Conservation (phyloP, 2,888 invertebrate species). For the Trypoxylon attenuatum region DNA sequence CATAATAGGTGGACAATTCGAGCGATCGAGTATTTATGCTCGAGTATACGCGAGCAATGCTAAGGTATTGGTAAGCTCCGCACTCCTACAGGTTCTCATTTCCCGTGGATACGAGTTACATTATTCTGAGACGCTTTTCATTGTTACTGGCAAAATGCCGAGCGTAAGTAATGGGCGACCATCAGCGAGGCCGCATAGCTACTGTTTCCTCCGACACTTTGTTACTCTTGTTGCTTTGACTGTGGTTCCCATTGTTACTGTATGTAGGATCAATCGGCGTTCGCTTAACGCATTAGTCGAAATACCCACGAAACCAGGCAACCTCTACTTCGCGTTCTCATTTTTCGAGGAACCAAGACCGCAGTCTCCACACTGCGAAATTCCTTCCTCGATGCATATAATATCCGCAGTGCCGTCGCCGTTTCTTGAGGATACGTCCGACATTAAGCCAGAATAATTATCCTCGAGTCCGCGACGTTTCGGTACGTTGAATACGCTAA, state of each 20-base stretch:
- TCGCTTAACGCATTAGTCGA: slow-evolving; percentile 7
- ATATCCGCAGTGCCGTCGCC: slow-evolving; percentile 3
- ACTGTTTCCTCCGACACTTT: slow-evolving; percentile 46
- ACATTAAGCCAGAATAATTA: slow-evolving; percentile 42
- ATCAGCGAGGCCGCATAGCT: slow-evolving; percentile 39
- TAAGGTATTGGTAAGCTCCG: slow-evolving; percentile 22
- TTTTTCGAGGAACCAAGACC: no score
- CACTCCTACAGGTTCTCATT: slow-evolving; percentile 48
- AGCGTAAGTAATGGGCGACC: slow-evolving; percentile 54
- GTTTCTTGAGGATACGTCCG: slow-evolving; percentile 12
- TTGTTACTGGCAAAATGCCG: slow-evolving; percentile 64
- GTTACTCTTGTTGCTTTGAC: slow-evolving; percentile 3
- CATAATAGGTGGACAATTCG: background rate
- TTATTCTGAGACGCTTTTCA: slow-evolving; percentile 60
- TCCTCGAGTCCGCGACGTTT: slow-evolving; percentile 18
- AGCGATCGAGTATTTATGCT: slow-evolving; percentile 16
- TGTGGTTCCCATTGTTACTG: slow-evolving; percentile 34
- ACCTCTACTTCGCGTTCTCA: background rate
- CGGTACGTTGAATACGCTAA: slow-evolving; percentile 50
- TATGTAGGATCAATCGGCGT: background rate
- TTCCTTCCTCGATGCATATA: slow-evolving; percentile 5
- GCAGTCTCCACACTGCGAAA: no score
- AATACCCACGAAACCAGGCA: slow-evolving; percentile 5
- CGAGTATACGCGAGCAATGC: slow-evolving; percentile 27
- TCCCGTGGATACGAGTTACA: slow-evolving; percentile 49